Percentiles rank a stretch among this genome's conserved stretches.
These are phyloP conservation scores for Cryptocephalus primarius DNA, from an alignment of 2,888 invertebrate species.

Conservation along the genomic window DNA sequence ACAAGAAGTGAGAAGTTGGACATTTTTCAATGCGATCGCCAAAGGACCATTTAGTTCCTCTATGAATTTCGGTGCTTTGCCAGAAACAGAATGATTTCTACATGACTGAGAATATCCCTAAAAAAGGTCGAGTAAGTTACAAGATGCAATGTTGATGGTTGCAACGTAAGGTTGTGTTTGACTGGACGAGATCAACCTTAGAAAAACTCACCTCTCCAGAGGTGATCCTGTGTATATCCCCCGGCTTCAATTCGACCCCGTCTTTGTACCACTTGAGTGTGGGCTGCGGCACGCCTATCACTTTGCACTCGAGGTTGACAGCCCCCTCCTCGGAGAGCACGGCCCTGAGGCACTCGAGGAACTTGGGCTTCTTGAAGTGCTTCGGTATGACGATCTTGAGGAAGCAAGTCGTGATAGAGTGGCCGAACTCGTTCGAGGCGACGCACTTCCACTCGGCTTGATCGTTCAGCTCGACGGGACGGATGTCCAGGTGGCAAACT, in stretches of 20 bases:
- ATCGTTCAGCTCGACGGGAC: conserved; percentile 66
- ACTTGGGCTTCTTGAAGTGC: conserved; percentile 80
- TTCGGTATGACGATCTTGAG: conserved; percentile 74
- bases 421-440: conserved; percentile 80
- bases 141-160: too few relatives aligned
- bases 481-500: conserved; percentile 60
- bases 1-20: too few relatives aligned
- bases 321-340: conserved; percentile 77
- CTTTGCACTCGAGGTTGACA: conserved; percentile 86
- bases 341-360: conserved; percentile 74
- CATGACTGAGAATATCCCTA: too few relatives aligned
- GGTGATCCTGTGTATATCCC: conserved; percentile 83
- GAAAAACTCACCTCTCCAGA: conserved; percentile 53
- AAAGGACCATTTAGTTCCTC: too few relatives aligned
- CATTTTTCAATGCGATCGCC: too few relatives aligned
- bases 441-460: conserved; percentile 91
- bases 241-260: conserved; percentile 77
- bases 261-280: conserved; percentile 89
- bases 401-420: conserved; percentile 79
- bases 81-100: too few relatives aligned
- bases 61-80: too few relatives aligned
- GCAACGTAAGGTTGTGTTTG: too few relatives aligned
- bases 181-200: too few relatives aligned
- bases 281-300: conserved; percentile 84
- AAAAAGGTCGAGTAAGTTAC: too few relatives aligned